Percentiles rank a stretch among this genome's conserved stretches.
These are phyloP conservation scores for Chironomus tepperi DNA, from an alignment of 1,140 invertebrate species.

Conservation along the genomic window DNA sequence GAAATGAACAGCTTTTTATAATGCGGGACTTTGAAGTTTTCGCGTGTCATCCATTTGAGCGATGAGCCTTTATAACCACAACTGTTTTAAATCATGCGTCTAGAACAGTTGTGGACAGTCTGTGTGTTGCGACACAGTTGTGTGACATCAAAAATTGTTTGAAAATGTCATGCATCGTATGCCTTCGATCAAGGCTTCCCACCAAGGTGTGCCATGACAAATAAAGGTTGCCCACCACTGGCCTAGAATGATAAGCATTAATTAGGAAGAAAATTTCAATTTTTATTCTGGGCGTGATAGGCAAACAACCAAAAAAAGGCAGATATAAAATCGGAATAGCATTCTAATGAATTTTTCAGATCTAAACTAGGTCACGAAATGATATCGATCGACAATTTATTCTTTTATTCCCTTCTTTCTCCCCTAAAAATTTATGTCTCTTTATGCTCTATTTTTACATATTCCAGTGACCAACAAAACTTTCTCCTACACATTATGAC, in stretches of 20 bases:
- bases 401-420: not conserved
- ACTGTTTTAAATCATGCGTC: not conserved
- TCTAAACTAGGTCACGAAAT: not conserved
- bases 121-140: too few relatives aligned
- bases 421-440: not conserved
- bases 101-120: not conserved
- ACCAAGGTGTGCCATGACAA: too few relatives aligned
- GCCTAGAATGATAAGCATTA: not conserved
- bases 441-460: not conserved
- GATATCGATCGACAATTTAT: not conserved
- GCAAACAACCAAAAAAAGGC: too few relatives aligned
- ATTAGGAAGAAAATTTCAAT: conserved; percentile 1
- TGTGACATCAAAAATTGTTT: too few relatives aligned
- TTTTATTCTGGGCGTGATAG: not conserved
- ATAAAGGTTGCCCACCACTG: too few relatives aligned
- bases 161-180: too few relatives aligned
- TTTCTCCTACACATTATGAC: not conserved
- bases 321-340: not conserved
- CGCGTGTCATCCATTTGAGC: not conserved
- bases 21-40: not conserved
- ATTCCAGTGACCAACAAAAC: not conserved
- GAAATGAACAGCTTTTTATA: not conserved
- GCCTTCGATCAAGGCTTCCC: too few relatives aligned
- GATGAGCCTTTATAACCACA: not conserved
- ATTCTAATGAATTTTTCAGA: not conserved